A percentile compares a stretch with the other conserved stretches of the same genome.
These are phyloP conservation scores for Caenorhabditis sinica DNA, from an alignment of 2,888 invertebrate species.

Conservation along the genomic window DNA sequence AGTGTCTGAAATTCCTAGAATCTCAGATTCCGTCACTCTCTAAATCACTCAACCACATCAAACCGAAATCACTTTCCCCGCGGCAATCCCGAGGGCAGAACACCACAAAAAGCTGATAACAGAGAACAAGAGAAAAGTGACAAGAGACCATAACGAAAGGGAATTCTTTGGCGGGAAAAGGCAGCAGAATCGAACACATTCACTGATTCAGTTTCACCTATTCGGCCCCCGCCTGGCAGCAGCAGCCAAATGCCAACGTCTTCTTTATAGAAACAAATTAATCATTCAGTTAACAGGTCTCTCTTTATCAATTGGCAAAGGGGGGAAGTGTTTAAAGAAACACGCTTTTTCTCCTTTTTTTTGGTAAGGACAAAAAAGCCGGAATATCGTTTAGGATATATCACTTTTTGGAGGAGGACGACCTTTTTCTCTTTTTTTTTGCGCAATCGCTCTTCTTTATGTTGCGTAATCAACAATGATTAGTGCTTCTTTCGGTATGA, in stretches of 20 bases:
- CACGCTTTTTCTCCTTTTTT: slow-evolving; percentile 28
- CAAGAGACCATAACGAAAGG: no score
- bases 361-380: slow-evolving; percentile 27
- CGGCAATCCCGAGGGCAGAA: no score
- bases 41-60: no score
- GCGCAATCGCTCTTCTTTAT: not conserved
- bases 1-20: no score
- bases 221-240: not conserved
- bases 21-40: no score
- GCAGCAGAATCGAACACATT: not conserved
- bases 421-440: not conserved
- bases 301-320: slow-evolving; percentile 27
- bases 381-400: slow-evolving; percentile 61
- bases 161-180: not conserved
- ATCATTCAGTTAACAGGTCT: slow-evolving; percentile 57
- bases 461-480: slow-evolving; percentile 46
- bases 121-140: not conserved
- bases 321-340: slow-evolving; percentile 13
- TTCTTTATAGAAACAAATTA: slow-evolving; percentile 26
- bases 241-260: not conserved
- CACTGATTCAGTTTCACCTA: slow-evolving; percentile 19
- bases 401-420: not conserved
- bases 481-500: slow-evolving; percentile 7
- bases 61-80: no score
- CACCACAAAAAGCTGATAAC: no score